phyloP scores from a whole-genome alignment of 2,797 vertebrate species.

The Scarus forsteni region DNA sequence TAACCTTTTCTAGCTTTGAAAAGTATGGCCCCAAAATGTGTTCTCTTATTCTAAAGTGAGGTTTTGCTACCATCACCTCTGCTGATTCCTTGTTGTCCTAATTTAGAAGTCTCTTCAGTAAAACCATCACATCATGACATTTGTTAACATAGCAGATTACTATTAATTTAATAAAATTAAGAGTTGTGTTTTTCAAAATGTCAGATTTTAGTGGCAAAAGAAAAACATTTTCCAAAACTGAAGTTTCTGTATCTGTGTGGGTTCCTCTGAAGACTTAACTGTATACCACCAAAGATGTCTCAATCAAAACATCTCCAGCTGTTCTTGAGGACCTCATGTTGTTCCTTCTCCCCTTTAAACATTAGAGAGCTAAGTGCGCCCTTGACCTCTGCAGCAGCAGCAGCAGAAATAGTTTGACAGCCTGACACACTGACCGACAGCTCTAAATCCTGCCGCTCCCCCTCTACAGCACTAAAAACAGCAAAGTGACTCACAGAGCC shows the following conservation, averaged over 20 bases:
- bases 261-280: not conserved
- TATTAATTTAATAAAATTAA: no score
- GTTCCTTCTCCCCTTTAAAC: slow-evolving; percentile 44
- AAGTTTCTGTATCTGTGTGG: not conserved
- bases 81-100: no score
- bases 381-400: slow-evolving; percentile 58
- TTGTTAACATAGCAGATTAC: no score
- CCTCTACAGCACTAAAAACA: slow-evolving; percentile 70
- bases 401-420: slow-evolving; percentile 59
- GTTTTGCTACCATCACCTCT: no score
- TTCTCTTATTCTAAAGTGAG: no score
- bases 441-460: slow-evolving; percentile 42
- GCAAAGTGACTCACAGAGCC: slow-evolving; percentile 63
- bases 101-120: no score
- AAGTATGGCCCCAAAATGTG: no score
- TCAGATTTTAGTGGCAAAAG: no score
- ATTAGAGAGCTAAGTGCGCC: slow-evolving; percentile 36
- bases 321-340: slow-evolving; percentile 29
- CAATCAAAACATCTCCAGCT: slow-evolving; percentile 21
- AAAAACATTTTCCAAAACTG: not conserved
- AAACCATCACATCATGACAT: no score
- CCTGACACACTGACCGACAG: slow-evolving; percentile 72
- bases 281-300: slow-evolving; percentile 1
- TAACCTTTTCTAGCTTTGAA: no score
- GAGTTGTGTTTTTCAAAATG: no score